Evolutionary conservation across 1,140 invertebrate species (phyloP).

Genomic region (Coenobita brevimanus): DNA sequence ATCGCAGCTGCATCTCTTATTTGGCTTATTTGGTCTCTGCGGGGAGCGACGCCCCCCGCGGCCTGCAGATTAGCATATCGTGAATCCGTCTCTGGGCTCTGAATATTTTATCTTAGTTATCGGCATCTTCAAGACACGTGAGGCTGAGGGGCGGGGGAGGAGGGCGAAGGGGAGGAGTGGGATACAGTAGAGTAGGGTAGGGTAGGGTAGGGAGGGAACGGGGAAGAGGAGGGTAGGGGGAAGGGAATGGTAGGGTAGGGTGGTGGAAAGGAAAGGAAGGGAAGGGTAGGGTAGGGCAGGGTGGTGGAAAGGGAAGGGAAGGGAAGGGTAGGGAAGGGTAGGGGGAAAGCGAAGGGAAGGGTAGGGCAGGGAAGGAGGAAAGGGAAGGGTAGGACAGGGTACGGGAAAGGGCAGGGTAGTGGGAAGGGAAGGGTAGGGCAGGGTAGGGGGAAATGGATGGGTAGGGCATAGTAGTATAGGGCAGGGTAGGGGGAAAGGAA

Average conservation of each 20-base stretch:
- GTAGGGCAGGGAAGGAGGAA: no score
- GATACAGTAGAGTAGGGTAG: no score
- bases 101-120: slow-evolving; percentile 40
- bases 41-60: slow-evolving; percentile 25
- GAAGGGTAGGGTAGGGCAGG: not conserved
- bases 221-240: not conserved
- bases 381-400: not conserved
- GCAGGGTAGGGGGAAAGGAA: no score
- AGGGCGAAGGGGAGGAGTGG: not conserved
- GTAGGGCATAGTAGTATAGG: no score
- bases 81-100: slow-evolving; percentile 28
- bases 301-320: not conserved
- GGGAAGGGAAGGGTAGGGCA: no score
- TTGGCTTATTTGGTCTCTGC: slow-evolving; percentile 46
- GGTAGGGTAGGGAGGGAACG: not conserved
- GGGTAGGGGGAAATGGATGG: no score
- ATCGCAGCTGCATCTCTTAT: slow-evolving; percentile 46
- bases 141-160: not conserved
- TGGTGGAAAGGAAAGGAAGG: not conserved
- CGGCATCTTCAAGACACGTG: slow-evolving; percentile 15
- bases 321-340: not conserved
- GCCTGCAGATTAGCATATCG: slow-evolving; percentile 32
- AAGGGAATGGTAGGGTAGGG: not conserved
- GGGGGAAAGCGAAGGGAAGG: not conserved
- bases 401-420: no score